These are phyloP conservation scores for Heteromormyrus szaboi DNA, from an alignment of 2,797 vertebrate genomes.

Conservation along the genomic window DNA sequence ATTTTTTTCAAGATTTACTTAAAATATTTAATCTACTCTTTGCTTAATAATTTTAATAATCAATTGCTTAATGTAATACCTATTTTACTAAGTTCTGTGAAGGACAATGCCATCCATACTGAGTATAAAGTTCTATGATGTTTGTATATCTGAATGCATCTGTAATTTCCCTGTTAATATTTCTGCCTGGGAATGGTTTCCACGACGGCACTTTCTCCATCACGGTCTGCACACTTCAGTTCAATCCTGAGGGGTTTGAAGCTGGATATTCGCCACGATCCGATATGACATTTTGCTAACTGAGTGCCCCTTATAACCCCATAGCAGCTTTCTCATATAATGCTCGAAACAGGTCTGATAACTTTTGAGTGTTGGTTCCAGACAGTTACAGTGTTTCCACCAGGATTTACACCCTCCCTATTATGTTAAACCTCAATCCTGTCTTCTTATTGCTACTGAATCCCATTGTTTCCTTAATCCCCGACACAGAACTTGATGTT, in stretches of 20 bases:
- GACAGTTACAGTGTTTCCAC: background rate
- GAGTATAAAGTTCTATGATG: background rate
- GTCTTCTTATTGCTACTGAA: background rate
- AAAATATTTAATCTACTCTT: background rate
- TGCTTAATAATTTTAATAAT: background rate
- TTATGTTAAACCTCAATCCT: constrained; percentile 1
- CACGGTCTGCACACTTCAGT: background rate
- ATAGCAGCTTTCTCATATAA: background rate
- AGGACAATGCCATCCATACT: background rate
- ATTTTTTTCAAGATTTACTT: background rate
- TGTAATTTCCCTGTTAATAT: background rate
- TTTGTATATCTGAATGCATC: background rate
- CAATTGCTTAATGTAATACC: background rate
- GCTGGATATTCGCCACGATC: background rate
- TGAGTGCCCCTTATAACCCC: background rate
- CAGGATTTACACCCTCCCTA: background rate
- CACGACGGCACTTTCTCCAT: background rate
- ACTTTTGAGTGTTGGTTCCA: background rate
- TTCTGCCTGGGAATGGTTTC: background rate
- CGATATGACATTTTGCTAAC: background rate
- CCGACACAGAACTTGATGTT: background rate
- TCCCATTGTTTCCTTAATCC: background rate
- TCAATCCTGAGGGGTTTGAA: background rate
- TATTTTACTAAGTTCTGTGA: background rate
- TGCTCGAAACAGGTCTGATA: background rate